Conservation (phyloP, 2,113 vertebrate species). For the Carassius carassius region DNA sequence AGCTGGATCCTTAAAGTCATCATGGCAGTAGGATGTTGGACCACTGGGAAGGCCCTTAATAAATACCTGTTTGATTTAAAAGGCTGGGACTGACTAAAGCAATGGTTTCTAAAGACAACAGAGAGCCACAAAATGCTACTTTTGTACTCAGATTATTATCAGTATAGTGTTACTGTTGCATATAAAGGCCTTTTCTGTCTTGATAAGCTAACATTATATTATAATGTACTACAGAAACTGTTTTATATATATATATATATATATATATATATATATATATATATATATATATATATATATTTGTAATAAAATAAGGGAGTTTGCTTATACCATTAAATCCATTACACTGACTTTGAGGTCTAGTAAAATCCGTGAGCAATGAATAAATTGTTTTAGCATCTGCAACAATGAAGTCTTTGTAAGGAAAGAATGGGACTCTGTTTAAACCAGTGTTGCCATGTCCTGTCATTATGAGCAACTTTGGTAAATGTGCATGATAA, state of each 20-base stretch:
- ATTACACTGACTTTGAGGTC: background rate
- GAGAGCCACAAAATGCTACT: background rate
- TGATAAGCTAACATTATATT: background rate
- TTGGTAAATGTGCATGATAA: background rate
- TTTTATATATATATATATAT: no score
- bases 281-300: no score
- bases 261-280: no score
- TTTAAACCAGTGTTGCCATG: background rate
- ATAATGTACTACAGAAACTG: conserved; percentile 1
- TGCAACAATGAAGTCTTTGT: conserved; percentile 18
- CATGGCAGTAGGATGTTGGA: conserved; percentile 71
- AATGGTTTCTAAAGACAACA: conserved; percentile 26
- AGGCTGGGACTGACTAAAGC: conserved; percentile 47
- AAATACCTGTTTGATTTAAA: conserved; percentile 69
- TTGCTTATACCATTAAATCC: background rate
- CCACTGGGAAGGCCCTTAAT: conserved; percentile 63
- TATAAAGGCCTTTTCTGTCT: background rate
- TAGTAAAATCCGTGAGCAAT: background rate
- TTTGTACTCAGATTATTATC: background rate
- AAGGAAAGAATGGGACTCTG: conserved; percentile 22
- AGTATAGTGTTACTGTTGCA: background rate
- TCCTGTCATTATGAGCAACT: background rate
- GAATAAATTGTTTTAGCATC: conserved; percentile 5
- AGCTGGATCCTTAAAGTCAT: conserved; percentile 66
- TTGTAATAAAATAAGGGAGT: background rate